A percentile compares a stretch with the other conserved stretches of the same genome.
Conservation (phyloP, 2,797 vertebrate species). For the Lutjanus argentimaculatus region DNA sequence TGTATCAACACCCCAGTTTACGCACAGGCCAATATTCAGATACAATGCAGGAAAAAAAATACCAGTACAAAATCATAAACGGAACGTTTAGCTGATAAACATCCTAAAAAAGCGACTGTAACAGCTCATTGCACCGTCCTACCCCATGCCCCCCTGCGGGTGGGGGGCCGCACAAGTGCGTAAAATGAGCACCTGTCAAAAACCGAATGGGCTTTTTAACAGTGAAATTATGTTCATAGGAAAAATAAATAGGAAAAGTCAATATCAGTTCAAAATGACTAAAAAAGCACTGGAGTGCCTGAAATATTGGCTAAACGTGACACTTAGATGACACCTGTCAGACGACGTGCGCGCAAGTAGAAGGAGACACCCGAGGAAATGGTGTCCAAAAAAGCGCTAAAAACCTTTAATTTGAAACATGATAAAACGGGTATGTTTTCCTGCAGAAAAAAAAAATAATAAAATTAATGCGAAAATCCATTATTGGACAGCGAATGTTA, state of each 20-base stretch:
- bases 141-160: slow-evolving; percentile 62
- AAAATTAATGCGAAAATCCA: background rate
- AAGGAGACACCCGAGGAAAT: background rate
- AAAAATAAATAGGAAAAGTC: background rate
- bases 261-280: background rate
- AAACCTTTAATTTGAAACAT: background rate
- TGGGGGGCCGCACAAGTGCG: slow-evolving; percentile 7
- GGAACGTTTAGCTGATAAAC: background rate
- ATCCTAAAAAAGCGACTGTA: slow-evolving; percentile 6
- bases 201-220: background rate
- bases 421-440: background rate
- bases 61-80: background rate
- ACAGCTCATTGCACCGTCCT: slow-evolving; percentile 62
- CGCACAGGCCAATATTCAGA: background rate
- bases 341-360: background rate
- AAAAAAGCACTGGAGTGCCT: background rate
- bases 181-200: slow-evolving; percentile 12
- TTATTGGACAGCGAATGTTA: slow-evolving; percentile 10
- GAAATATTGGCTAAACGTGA: background rate
- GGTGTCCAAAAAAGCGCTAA: background rate
- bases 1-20: background rate
- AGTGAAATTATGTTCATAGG: background rate
- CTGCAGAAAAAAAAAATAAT: background rate
- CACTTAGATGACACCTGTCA: slow-evolving; percentile 68
- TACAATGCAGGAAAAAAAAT: background rate